Evolutionary conservation across 2,113 vertebrate species (phyloP), one percentile per base, ranked within the genome.

Genomic region (Notiomystis cincta): DNA sequence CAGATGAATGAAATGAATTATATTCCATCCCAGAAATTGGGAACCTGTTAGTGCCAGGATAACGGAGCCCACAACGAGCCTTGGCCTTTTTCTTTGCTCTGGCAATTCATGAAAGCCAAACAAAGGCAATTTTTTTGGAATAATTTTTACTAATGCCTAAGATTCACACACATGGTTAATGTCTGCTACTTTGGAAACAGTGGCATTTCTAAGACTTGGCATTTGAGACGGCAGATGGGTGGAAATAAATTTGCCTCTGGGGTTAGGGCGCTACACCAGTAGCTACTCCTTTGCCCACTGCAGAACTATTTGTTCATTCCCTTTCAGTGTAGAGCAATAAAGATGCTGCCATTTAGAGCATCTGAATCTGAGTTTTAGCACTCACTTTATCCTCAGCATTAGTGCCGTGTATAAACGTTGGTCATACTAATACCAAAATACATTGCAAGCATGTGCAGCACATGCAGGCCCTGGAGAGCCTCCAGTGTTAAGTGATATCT

Each of bases 161-260:
- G 64, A 87, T 84, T 93, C 82, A 91, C 71, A 93, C 79, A 95
- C 92, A 94, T 91, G 84, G 90, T 82, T 95, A 92, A 97, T 89
- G 84, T 67, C 89, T 95, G 93, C 80, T 93, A n/a, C 87, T 97
- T 90, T 89, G 94, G 87, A 97, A 97, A 83, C 83, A 87, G 84
- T 75, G 79, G 76, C 92, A 95, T 96, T 97, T 87, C 87, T 90
- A 82, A 82, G 89, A 83, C 89, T 93, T 97, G 89, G 84, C 96
- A 96, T 94, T 96, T 95, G 76, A 96, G 92, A 84, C 2, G 38
- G 95, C 97, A 97, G 96, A 97, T 97, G 94, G 87, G 79, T 90
- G 72, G 94, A 96, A 96, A 87, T 69, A 89, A 97, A 93, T 92
- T 94, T 95, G 93, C 95, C 96, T 95, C 82, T 91, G 83, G 93